Evolutionary conservation across 1,140 invertebrate genomes (phyloP).

Genomic region (Bombus breviceps): DNA sequence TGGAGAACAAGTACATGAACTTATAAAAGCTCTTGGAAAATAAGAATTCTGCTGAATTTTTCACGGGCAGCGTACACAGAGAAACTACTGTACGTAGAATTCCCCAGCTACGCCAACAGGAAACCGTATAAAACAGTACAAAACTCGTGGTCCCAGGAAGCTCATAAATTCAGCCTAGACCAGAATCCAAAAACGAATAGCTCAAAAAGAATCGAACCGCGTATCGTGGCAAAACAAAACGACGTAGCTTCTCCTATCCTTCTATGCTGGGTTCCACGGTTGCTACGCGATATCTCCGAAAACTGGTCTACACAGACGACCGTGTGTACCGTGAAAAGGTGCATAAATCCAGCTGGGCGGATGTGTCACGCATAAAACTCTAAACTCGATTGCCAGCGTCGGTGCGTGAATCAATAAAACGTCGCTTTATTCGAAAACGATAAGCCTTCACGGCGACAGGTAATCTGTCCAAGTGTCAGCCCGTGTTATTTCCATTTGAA

Average conservation of each 20-base stretch:
- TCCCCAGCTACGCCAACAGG: no score
- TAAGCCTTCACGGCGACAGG: slow-evolving; percentile 18
- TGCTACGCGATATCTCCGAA: background rate
- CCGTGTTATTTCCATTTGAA: slow-evolving; percentile 17
- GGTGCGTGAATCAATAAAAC: slow-evolving; percentile 30
- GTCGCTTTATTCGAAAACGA: slow-evolving; percentile 33
- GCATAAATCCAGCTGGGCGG: background rate
- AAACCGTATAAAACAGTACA: background rate
- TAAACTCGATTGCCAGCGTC: background rate
- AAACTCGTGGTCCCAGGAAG: background rate
- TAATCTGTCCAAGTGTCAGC: slow-evolving; percentile 24
- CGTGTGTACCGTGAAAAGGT: no score
- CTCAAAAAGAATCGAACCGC: background rate
- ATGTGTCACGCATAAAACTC: background rate
- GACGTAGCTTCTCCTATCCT: background rate
- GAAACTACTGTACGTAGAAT: no score
- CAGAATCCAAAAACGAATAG: background rate
- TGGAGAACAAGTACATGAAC: background rate
- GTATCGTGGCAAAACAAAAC: background rate
- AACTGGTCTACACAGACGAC: background rate
- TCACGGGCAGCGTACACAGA: background rate
- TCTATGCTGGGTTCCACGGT: no score
- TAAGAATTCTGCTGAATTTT: background rate
- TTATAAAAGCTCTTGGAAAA: background rate
- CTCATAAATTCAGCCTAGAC: background rate